phyloP scores from a whole-genome alignment of 2,113 vertebrate species.

The Osmerus eperlanus region DNA sequence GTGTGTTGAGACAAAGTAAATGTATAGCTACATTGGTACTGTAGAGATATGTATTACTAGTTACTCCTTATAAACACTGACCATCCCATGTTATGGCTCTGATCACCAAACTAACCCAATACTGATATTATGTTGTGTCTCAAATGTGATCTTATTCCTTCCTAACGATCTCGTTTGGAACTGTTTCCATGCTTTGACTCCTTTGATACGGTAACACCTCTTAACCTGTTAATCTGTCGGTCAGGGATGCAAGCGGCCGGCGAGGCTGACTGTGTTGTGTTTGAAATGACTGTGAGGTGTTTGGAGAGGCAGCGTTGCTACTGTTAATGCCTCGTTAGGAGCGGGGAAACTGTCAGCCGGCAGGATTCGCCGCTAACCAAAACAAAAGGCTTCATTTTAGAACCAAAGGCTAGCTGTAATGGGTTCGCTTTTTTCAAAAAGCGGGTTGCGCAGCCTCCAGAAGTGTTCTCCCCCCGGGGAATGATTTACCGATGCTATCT shows the following conservation, averaged over 20 bases:
- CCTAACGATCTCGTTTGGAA: slow-evolving; percentile 12
- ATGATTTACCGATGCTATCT: slow-evolving; percentile 30
- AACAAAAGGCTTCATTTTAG: slow-evolving; percentile 12
- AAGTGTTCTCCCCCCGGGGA: slow-evolving; percentile 24
- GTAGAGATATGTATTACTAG: neutral
- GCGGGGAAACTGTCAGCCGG: slow-evolving; percentile 9
- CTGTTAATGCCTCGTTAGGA: slow-evolving; percentile 27
- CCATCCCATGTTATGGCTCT: neutral
- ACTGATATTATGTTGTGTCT: neutral
- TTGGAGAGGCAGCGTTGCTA: slow-evolving; percentile 14
- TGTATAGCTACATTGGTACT: neutral
- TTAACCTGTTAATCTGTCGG: slow-evolving; percentile 3
- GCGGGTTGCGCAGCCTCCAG: slow-evolving; percentile 17
- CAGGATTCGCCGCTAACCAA: neutral
- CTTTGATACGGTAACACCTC: slow-evolving; percentile 13
- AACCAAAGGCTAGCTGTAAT: slow-evolving; percentile 14
- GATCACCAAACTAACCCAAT: neutral
- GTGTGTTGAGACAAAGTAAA: neutral
- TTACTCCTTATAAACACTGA: neutral
- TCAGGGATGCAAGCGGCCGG: slow-evolving; percentile 8
- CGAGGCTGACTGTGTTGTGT: slow-evolving; percentile 8
- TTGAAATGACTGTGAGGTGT: slow-evolving; percentile 29
- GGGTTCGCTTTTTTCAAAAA: slow-evolving; percentile 21
- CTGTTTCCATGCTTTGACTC: slow-evolving; percentile 21
- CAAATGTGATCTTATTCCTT: slow-evolving; percentile 8